Percentiles rank a stretch among this genome's conserved stretches.
Conservation (phyloP, 1,140 invertebrate species). For the Scaptomyza graminum region DNA sequence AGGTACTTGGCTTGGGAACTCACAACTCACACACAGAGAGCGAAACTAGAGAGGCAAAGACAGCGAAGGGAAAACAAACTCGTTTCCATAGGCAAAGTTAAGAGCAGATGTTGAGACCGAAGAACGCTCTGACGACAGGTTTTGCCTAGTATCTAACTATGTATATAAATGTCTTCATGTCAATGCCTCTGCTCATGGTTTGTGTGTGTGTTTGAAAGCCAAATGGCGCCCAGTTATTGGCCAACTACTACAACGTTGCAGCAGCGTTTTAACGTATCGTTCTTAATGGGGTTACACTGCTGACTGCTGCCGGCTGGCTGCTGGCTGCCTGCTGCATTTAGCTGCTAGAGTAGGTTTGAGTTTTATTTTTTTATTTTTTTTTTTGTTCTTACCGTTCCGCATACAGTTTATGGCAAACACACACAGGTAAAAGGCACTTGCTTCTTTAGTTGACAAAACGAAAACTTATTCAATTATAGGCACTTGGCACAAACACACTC, state of each 20-base stretch:
- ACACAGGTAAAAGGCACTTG: slow-evolving; percentile 29
- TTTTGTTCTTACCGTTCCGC: slow-evolving; percentile 50
- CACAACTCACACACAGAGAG: slow-evolving; percentile 40
- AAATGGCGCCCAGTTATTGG: slow-evolving; percentile 29
- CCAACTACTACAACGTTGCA: slow-evolving; percentile 6
- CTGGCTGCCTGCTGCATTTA: slow-evolving; percentile 39
- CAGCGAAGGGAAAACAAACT: slow-evolving; percentile 45
- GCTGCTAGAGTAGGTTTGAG: not conserved
- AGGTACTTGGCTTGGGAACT: slow-evolving; percentile 48
- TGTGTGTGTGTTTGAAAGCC: slow-evolving; percentile 5
- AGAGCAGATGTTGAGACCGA: slow-evolving; percentile 64
- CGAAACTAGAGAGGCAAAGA: too few relatives aligned
- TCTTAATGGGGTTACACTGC: slow-evolving; percentile 76
- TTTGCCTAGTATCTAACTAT: slow-evolving; percentile 42
- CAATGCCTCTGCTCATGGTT: slow-evolving; percentile 25
- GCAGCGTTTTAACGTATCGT: slow-evolving; percentile 35
- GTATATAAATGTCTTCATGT: slow-evolving; percentile 42
- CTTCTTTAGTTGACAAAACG: slow-evolving; percentile 50
- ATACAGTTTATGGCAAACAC: slow-evolving; percentile 44
- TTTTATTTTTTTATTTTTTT: too few relatives aligned
- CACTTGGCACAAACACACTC: slow-evolving; percentile 49
- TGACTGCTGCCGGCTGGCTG: slow-evolving; percentile 4
- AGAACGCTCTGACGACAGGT: slow-evolving; percentile 68
- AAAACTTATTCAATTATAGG: slow-evolving; percentile 79
- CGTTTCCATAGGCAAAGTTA: slow-evolving; percentile 73